These are phyloP conservation scores for Chamaea fasciata DNA, from an alignment of 2,113 vertebrate species.

Conservation along the genomic window DNA sequence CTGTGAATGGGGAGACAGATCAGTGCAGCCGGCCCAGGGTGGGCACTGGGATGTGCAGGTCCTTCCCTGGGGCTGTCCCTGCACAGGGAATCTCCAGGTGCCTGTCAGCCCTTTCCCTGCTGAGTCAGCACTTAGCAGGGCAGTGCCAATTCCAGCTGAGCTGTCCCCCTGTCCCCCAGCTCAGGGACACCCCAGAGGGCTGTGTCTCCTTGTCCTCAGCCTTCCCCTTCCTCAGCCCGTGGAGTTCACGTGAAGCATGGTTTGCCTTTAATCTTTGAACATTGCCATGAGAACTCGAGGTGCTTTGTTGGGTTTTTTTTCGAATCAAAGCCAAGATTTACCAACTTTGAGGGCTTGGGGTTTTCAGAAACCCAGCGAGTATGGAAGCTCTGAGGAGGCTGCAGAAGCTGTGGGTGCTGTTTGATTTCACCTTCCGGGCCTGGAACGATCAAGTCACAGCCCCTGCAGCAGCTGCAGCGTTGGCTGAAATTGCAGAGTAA, in stretches of 20 bases:
- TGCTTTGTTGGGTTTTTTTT: background rate
- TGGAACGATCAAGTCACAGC: background rate
- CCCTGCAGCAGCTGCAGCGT: background rate
- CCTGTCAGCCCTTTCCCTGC: fast-evolving
- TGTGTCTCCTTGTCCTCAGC: background rate
- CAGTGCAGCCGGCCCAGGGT: background rate
- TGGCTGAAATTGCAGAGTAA: background rate
- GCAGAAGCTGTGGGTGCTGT: background rate
- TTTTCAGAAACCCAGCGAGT: background rate
- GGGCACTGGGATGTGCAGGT: background rate
- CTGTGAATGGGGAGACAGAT: fast-evolving
- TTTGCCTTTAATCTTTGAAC: background rate
- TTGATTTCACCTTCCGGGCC: background rate
- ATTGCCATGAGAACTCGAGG: background rate
- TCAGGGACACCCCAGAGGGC: no score
- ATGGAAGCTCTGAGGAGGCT: background rate
- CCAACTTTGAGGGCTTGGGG: background rate
- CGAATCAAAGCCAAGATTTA: background rate
- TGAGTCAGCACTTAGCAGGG: background rate
- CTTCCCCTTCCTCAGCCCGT: background rate
- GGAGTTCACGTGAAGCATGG: fast-evolving
- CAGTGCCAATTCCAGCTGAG: background rate
- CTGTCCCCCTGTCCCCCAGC: background rate
- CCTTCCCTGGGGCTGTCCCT: background rate
- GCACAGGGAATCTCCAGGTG: background rate